Conservation (phyloP, 2,113 vertebrate genomes). For the cat (Felis catus) region F.catus_Fca126_mat1.0 CM031413.1:25684501-25685000, state of each 20-base stretch:
- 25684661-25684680: neutral
- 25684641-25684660: neutral
- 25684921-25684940: neutral
- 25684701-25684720: neutral
- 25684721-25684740: neutral
- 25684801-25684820: conserved; percentile 13
- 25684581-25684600: no score
- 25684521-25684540: no score
- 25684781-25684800: neutral
- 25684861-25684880: neutral
- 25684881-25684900: neutral
- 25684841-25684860: neutral
- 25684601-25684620: neutral
- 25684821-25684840: neutral
- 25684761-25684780: neutral
- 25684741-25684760: no score
- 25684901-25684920: neutral
- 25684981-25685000: neutral
- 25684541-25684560: no score
- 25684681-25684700: neutral
- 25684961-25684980: neutral
- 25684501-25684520: no score
- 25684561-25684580: no score
- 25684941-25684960: neutral
- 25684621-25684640: conserved; percentile 23